Percentiles rank a stretch among this genome's conserved stretches.
phyloP scores from a whole-genome alignment of 1,140 invertebrate species.

The Idris sp. region DNA sequence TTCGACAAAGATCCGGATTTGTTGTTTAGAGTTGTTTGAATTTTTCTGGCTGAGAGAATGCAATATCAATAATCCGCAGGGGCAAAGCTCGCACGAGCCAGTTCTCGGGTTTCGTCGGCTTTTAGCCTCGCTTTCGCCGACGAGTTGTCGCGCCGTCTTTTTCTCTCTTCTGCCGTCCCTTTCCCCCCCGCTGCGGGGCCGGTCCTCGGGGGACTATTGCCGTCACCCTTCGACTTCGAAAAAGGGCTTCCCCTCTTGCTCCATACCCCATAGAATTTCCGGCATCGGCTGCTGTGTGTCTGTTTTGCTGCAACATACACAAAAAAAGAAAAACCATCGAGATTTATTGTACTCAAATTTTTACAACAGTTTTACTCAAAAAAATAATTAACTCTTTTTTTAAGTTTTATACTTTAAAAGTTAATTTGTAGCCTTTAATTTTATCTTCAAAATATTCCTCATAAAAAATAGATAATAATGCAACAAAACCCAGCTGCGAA shows the following conservation, averaged over 20 bases:
- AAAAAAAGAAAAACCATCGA: constrained; percentile 27
- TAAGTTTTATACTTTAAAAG: neutral
- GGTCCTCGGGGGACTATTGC: constrained; percentile 45
- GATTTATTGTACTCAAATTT: constrained; percentile 26
- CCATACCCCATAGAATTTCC: constrained; percentile 54
- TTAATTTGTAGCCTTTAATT: no score
- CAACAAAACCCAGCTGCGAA: constrained; percentile 1
- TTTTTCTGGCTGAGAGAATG: constrained; percentile 45
- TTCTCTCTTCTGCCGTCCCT: no score
- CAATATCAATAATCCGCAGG: constrained; percentile 47
- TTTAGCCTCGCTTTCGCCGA: constrained; percentile 42
- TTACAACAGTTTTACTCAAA: neutral
- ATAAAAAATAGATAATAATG: no score
- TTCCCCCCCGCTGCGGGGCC: constrained; percentile 28
- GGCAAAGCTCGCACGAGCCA: constrained; percentile 52
- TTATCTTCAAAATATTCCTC: no score
- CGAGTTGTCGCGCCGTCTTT: no score
- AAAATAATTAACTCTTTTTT: constrained; percentile 1
- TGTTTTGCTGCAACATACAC: constrained; percentile 40
- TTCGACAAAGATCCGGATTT: constrained; percentile 33
- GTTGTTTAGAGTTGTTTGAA: constrained; percentile 45
- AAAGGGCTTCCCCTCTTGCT: constrained; percentile 38
- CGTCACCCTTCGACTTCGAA: constrained; percentile 47
- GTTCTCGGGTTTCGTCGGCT: constrained; percentile 55
- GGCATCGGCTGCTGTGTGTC: constrained; percentile 57